Conservation (phyloP, 2,888 invertebrate genomes). For the Caenorhabditis imperialis region DNA sequence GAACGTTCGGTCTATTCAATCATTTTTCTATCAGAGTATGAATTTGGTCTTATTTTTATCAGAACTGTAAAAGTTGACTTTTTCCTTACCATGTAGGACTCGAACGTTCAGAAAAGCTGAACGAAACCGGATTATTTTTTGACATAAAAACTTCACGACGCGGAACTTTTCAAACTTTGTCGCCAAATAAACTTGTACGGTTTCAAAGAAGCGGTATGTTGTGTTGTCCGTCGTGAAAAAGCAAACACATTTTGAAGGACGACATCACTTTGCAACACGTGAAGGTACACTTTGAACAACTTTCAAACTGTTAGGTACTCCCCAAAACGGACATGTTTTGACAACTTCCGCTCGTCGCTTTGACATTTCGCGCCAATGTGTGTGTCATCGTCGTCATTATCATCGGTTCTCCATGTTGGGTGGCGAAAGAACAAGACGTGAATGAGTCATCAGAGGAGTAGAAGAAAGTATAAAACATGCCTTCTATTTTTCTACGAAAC, state of each 20-base stretch:
- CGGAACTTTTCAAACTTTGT: slow-evolving; percentile 28
- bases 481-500: background rate
- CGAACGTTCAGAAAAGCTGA: too few relatives aligned
- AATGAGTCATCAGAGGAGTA: slow-evolving; percentile 7
- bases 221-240: slow-evolving; percentile 5
- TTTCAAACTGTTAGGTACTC: too few relatives aligned
- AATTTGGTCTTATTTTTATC: too few relatives aligned
- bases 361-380: background rate
- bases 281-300: slow-evolving; percentile 2
- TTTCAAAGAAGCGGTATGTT: slow-evolving; percentile 8
- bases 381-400: slow-evolving; percentile 7
- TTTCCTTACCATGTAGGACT: too few relatives aligned
- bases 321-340: too few relatives aligned
- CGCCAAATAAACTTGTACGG: slow-evolving; percentile 26
- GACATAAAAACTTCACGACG: slow-evolving; percentile 16
- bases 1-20: too few relatives aligned
- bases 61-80: too few relatives aligned
- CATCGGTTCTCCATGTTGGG: slow-evolving; percentile 1
- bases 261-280: slow-evolving; percentile 4
- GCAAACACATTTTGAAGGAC: slow-evolving; percentile 35
- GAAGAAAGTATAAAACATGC: slow-evolving; percentile 31
- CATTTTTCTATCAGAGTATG: too few relatives aligned
- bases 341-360: too few relatives aligned
- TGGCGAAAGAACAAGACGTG: slow-evolving; percentile 13
- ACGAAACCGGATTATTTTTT: slow-evolving; percentile 13